phyloP scores from a whole-genome alignment of 2,888 invertebrate species.

The Dysmachus trigonus region DNA sequence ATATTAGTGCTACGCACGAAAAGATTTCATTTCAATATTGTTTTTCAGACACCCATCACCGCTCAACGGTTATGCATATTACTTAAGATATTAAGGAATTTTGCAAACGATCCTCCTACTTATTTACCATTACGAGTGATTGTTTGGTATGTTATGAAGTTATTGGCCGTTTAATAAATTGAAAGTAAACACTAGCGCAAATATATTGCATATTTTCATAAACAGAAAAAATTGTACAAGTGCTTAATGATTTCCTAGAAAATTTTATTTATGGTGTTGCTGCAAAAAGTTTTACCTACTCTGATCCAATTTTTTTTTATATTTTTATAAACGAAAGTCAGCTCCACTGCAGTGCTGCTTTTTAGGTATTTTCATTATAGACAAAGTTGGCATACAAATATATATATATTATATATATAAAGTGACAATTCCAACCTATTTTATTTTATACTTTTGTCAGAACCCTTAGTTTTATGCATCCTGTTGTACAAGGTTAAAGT shows the following conservation, averaged over 20 bases:
- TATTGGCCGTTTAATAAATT: background rate
- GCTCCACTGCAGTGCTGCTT: too few relatives aligned
- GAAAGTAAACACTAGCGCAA: background rate
- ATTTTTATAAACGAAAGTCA: too few relatives aligned
- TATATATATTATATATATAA: too few relatives aligned
- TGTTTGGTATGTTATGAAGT: background rate
- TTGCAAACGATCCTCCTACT: background rate
- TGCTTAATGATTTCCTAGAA: background rate
- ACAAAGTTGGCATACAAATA: too few relatives aligned
- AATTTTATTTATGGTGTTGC: too few relatives aligned
- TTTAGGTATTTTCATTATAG: too few relatives aligned
- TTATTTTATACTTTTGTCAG: too few relatives aligned
- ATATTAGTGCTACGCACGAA: background rate
- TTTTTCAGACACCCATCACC: background rate
- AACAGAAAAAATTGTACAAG: background rate
- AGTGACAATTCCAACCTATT: too few relatives aligned
- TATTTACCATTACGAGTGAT: background rate
- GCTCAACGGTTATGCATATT: background rate
- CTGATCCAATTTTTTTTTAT: too few relatives aligned
- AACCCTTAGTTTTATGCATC: too few relatives aligned
- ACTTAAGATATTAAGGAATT: background rate
- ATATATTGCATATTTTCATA: background rate
- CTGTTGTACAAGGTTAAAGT: too few relatives aligned
- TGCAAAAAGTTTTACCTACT: too few relatives aligned
- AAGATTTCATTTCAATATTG: background rate